Evolutionary conservation across 2,113 vertebrate genomes (phyloP).

Genomic region (Cyanoliseus patagonus): DNA sequence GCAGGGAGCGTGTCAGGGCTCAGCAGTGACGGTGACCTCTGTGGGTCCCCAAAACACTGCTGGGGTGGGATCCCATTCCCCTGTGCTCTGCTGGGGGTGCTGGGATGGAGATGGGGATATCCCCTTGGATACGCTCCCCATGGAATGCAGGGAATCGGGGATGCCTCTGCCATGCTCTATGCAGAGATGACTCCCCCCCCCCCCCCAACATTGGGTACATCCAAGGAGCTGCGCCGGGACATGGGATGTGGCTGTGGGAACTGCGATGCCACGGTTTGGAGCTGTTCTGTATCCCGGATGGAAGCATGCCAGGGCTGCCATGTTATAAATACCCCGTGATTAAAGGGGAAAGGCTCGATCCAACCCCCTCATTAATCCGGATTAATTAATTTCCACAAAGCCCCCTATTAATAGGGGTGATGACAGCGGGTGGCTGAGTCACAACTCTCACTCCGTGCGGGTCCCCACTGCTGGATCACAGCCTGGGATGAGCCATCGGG

Average conservation of each 20-base stretch:
- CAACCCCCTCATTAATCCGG: constrained; percentile 48
- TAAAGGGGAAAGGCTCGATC: background rate
- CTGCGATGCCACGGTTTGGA: rapidly evolving
- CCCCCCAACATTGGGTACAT: too few relatives aligned
- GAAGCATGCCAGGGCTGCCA: background rate
- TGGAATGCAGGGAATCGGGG: background rate
- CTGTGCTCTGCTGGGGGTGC: background rate
- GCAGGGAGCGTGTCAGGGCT: background rate
- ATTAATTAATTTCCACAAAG: constrained; percentile 53
- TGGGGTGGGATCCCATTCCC: too few relatives aligned
- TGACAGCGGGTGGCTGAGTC: constrained; percentile 28
- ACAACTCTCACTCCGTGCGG: constrained; percentile 44
- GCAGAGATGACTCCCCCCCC: background rate
- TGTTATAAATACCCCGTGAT: background rate
- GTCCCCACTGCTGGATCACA: rapidly evolving
- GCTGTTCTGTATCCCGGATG: rapidly evolving
- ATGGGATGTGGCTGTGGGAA: background rate
- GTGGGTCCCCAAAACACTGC: rapidly evolving
- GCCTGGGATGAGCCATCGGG: background rate
- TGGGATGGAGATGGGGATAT: background rate
- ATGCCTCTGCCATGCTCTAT: rapidly evolving
- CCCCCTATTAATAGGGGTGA: constrained; percentile 61
- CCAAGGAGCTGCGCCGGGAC: background rate
- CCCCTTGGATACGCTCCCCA: background rate
- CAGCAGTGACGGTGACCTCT: background rate